Base-by-base conservation (phyloP, 2,113 vertebrate genomes). In the Sturnus vulgaris region DNA sequence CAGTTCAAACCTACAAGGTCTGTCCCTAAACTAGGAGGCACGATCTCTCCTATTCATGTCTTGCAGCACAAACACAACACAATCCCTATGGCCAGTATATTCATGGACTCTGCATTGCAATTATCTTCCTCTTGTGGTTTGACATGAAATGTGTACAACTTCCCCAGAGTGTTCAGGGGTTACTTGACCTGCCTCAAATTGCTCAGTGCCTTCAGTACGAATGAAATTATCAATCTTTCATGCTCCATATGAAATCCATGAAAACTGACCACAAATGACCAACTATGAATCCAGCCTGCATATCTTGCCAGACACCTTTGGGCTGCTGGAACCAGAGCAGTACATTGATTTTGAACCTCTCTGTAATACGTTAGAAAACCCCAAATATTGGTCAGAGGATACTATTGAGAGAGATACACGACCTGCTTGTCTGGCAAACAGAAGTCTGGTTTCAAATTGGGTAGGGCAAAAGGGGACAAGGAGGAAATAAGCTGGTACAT, bases 11-110 rank as follows among this genome's bases (percentile, higher is more conserved):
- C 22, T 82, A 40, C 49, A 46, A 40, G 49, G n/a, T 68, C n/a
- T 49, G 49, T 53, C 46, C 27, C 59, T 77, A 40, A 87, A 44
- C 15, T 30, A 50, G 37, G 42, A 91, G 35, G 31, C 46, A 65
- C 0, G 0, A 37, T 11, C 28, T 81, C 35, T 82, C 50, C 64
- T 77, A 6, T 39, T 65, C 5, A 16, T 10, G 4, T 66, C 42
- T 86, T 85, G n/a, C 56, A 83, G 71, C 66, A 66, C 24, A 56
- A 65, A 80, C 20, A 44, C 27, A 27, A 31, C 63, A 46, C 19
- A 47, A 42, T 69, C 66, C 46, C 28, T 63, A n/a, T 30, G 39
- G 37, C 46, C 50, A 50, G 25, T 40, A 30, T 52, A 40, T 85
- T 60, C 12, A 61, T 0, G 11, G 57, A 35, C 30, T 83, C 30